These are phyloP conservation scores for Phoenicopterus ruber DNA, from an alignment of 2,113 vertebrate species.

Conservation along the genomic window DNA sequence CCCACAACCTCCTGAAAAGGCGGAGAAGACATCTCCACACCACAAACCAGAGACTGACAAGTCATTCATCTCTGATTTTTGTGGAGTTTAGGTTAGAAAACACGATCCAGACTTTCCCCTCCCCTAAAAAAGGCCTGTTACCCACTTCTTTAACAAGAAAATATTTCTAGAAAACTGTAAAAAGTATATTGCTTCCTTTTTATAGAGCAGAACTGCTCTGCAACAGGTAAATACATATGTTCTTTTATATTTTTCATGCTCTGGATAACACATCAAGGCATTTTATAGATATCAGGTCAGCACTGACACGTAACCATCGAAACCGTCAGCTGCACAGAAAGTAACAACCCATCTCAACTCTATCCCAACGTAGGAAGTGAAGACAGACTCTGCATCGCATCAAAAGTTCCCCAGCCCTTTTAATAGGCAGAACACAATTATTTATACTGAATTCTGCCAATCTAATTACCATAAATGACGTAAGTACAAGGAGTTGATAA, in stretches of 20 bases:
- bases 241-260: neutral
- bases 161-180: neutral
- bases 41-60: neutral
- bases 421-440: neutral
- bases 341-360: neutral
- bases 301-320: neutral
- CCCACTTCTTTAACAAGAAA: neutral
- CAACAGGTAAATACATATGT: neutral
- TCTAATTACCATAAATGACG: neutral
- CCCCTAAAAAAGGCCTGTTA: neutral
- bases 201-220: neutral
- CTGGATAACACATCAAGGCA: neutral
- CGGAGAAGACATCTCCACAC: neutral
- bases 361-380: neutral
- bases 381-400: neutral
- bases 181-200: neutral
- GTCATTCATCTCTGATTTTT: neutral
- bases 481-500: neutral
- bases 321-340: neutral
- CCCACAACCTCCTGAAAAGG: neutral
- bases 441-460: neutral
- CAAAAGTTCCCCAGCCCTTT: neutral
- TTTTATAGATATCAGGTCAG: neutral
- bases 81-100: neutral
- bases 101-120: neutral